Evolutionary conservation across 1,140 invertebrate species (phyloP).

Genomic region (Octopus sinensis): DNA sequence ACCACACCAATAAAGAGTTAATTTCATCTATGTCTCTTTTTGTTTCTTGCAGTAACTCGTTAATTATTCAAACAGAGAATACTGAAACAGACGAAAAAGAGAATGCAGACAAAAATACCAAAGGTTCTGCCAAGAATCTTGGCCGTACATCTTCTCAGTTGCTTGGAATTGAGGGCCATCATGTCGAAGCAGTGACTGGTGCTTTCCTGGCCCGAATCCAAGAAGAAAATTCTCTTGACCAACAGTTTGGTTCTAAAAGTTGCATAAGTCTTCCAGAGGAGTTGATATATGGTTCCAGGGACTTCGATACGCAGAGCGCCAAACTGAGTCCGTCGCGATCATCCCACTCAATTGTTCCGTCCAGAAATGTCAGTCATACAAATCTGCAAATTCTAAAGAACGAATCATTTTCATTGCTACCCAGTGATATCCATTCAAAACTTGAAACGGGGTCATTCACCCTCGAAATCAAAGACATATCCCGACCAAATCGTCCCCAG

Average conservation of each 20-base stretch:
- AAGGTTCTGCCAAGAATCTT: not conserved
- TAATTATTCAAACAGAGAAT: not conserved
- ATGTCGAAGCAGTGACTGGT: slow-evolving; percentile 4
- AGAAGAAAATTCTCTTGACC: not conserved
- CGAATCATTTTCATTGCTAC: not conserved
- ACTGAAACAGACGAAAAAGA: not conserved
- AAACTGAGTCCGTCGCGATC: not conserved
- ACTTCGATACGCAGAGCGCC: not conserved
- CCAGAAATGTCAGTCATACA: not conserved
- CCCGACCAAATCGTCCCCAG: not conserved
- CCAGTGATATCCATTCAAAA: not conserved
- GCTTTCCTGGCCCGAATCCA: not conserved
- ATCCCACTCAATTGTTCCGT: not conserved
- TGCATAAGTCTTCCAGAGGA: not conserved
- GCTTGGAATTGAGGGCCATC: not conserved
- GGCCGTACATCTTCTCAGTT: not conserved
- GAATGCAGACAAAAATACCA: not conserved
- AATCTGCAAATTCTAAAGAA: not conserved
- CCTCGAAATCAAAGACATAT: not conserved
- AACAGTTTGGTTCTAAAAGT: slow-evolving; percentile 1
- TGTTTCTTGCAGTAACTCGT: not conserved
- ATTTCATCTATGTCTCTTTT: too few relatives aligned
- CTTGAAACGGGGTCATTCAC: not conserved
- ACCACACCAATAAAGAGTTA: too few relatives aligned
- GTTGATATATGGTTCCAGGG: not conserved